Base-by-base conservation (phyloP, 2,113 vertebrate genomes). In the Tympanuchus pallidicinctus region DNA sequence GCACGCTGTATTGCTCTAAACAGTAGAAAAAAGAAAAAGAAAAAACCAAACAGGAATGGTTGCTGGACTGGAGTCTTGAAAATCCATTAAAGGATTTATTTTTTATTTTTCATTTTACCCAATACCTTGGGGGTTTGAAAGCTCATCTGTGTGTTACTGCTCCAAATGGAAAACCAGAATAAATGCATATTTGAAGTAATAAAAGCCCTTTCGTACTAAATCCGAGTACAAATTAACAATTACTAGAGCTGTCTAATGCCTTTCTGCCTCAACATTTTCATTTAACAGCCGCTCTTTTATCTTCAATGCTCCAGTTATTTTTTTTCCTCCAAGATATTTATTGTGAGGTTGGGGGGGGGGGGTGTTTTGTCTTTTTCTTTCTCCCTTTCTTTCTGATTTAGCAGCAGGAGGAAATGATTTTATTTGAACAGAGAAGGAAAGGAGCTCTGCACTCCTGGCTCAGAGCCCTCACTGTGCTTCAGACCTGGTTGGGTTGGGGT, bases 171-270 rank as follows among this genome's bases (percentile, higher is more conserved):
- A 91, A 96, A 77, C 47, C 89, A 88, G 95, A 94, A 96, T 92
- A 94, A 96, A 95, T 93, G 94, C 94, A 93, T 85, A 92, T 94
- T 87, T 95, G 92, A 93, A 89, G 94, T 76, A 96, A 95, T 96
- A 96, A 96, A 95, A 96, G 82, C 67, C 84, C 34, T 87, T 95
- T 76, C 72, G 28, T 96, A 76, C 87, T 91, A 93, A 95, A 95
- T 92, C 94, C 42, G 84, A 96, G 96, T 92, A 93, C 96, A 94
- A 96, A 96, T 96, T 96, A 96, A 96, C 95, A 96, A 96, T 96
- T 94, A 96, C 96, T 77, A 56, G 84, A 43, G 67, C 95, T 81
- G 91, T 76, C 95, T 96, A 93, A 96, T 96, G 94, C 89, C 32
- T 96, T 95, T 95, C 95, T 96, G 92, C 96, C 89, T 90, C 88